Percentiles rank a stretch among this genome's conserved stretches.
Evolutionary conservation across 2,888 invertebrate genomes (phyloP).

Genomic region (Alsophila aescularia): DNA sequence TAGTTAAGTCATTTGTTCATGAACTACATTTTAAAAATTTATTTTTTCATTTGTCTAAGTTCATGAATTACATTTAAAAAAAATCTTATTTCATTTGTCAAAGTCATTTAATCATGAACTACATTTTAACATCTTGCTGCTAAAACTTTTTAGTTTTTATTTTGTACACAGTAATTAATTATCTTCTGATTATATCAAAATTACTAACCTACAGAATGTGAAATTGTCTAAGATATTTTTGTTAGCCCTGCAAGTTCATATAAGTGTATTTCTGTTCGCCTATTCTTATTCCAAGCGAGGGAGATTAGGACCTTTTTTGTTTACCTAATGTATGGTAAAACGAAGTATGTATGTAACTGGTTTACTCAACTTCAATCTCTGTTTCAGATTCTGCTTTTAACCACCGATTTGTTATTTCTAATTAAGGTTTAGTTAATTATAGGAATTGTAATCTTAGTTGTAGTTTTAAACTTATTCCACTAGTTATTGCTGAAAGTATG

Average conservation of each 20-base stretch:
- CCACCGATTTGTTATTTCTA: conserved; percentile 33
- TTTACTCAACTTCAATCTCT: conserved; percentile 24
- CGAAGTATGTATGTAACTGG: conserved; percentile 8
- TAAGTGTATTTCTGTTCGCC: neutral
- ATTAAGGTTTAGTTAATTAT: conserved; percentile 26
- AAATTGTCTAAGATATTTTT: no score
- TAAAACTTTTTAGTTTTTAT: no score
- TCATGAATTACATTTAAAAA: no score
- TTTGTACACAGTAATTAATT: no score
- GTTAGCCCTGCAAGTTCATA: neutral
- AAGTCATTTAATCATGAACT: no score
- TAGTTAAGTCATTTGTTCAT: no score
- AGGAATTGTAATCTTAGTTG: conserved; percentile 25
- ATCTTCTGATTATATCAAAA: no score
- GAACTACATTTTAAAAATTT: no score
- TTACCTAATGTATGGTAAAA: neutral
- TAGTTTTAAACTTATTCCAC: conserved; percentile 15
- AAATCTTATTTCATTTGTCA: no score
- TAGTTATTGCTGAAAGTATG: neutral
- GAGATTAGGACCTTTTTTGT: neutral
- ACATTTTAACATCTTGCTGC: no score
- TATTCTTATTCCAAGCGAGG: neutral
- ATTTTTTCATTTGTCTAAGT: no score
- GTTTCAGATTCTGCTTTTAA: conserved; percentile 28
- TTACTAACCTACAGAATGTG: neutral